phyloP scores from a whole-genome alignment of 2,797 vertebrate species.

The Darevskia mixta region DNA sequence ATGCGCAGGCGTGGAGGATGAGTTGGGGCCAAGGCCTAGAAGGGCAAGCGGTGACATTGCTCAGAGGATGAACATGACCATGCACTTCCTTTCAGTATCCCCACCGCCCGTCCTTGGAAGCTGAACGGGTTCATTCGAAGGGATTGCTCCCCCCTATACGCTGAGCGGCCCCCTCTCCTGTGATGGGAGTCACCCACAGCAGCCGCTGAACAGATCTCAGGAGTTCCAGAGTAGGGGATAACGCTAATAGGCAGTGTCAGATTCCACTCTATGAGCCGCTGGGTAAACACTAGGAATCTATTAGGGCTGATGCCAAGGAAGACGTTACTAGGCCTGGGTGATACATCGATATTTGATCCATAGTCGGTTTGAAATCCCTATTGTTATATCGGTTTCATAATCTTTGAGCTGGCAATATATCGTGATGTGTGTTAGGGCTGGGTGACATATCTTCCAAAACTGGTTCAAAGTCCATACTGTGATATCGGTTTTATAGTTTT shows the following conservation, averaged over 20 bases:
- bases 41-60: slow-evolving; percentile 31
- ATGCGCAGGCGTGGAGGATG: slow-evolving; percentile 90
- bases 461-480: no score
- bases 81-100: neutral
- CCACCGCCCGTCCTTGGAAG: neutral
- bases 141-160: neutral
- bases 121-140: neutral
- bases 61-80: neutral
- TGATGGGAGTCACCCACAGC: neutral
- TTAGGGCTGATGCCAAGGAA: neutral
- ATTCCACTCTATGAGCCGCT: neutral
- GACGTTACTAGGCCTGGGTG: no score
- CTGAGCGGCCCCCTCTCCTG: neutral
- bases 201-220: neutral
- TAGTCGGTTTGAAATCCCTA: no score
- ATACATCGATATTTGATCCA: no score
- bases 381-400: no score
- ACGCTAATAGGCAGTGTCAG: neutral
- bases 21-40: slow-evolving; percentile 88
- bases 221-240: neutral
- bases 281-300: neutral
- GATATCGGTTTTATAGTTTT: no score
- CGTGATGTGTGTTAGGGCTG: no score
- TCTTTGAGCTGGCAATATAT: no score
- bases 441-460: no score